Evolutionary conservation across 2,113 vertebrate species (phyloP), one percentile per base, ranked within the genome.

Genomic region (Albula glossodonta): DNA sequence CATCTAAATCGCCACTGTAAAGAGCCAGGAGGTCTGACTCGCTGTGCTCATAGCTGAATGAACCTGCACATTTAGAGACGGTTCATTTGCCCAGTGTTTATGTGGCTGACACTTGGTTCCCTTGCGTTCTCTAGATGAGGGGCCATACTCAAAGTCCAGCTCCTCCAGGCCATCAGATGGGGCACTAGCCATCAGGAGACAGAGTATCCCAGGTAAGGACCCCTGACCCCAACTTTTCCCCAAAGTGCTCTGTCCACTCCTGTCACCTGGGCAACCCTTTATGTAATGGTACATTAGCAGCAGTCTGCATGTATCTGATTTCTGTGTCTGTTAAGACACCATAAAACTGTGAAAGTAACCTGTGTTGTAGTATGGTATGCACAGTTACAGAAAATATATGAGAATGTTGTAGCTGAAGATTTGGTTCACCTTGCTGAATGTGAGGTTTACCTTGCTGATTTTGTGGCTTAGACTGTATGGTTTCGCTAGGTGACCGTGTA

Each of bases 141-240:
- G 98, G 94, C 98, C 98, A 89, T 99, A 99, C 93, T 96, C 96
- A 91, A 99, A 99, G 93, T 97, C 98, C 91, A 96, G 95, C 92
- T 97, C 97, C 92, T 95, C 96, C 89, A 96, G 96, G 92, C 95
- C 97, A 92, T 95, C 97, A 81, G 98, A 99, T 92, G 97, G 98
- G 95, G 95, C 97, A 84, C 95, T 99, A 95, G 97, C 98, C 93
- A 96, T 99, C 96, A 96, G 98, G 94, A 97, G 98, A 95, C 98
- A 99, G 94, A 99, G 98, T 93, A 99, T 99, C 90, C 97, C 98
- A 96, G 98, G 98, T 99, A 95, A 96, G 91, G 92, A 60, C 12
- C 22, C n/a, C 49, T 57, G 48, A n/a, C 48, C 80, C 53, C 53
- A 15, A 60, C 57, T 80, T 49, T 49, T 74, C 41, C 49, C 81